These are phyloP conservation scores for Agrilus cyanescens DNA, from an alignment of 2,888 invertebrate species.

Conservation along the genomic window DNA sequence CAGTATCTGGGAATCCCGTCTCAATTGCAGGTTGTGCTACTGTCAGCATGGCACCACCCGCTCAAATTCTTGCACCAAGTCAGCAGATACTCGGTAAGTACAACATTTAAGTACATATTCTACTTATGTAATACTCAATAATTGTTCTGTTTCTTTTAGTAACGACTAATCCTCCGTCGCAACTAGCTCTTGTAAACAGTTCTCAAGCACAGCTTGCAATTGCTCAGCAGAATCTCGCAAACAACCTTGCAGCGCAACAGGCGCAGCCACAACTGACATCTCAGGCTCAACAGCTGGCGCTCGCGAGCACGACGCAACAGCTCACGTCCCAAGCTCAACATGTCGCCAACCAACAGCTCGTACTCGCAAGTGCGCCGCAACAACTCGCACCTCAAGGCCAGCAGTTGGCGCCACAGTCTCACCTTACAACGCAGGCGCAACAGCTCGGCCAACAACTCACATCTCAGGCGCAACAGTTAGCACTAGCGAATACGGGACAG, in stretches of 20 bases:
- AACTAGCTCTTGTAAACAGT: constrained; percentile 31
- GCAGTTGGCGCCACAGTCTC: constrained; percentile 22
- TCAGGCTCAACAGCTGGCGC: constrained; percentile 29
- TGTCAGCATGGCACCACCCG: constrained; percentile 46
- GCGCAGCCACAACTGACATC: constrained; percentile 26
- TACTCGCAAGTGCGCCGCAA: constrained; percentile 22
- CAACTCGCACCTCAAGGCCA: constrained; percentile 29
- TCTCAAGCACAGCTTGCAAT: constrained; percentile 33
- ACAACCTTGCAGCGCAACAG: constrained; percentile 28
- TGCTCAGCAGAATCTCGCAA: constrained; percentile 32
- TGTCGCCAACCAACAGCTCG: constrained; percentile 23
- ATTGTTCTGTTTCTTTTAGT: constrained; percentile 21
- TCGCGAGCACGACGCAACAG: constrained; percentile 29
- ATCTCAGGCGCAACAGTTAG: constrained; percentile 24
- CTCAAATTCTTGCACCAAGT: constrained; percentile 37
- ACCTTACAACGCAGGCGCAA: constrained; percentile 16
- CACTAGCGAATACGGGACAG: constrained; percentile 14
- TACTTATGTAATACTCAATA: background rate
- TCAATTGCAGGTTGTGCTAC: constrained; percentile 45
- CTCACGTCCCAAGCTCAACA: constrained; percentile 25
- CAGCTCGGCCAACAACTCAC: constrained; percentile 22
- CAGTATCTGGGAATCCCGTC: constrained; percentile 39
- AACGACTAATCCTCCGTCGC: constrained; percentile 32
- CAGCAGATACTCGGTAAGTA: constrained; percentile 34
- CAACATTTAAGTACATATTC: background rate